Percentiles rank a stretch among this genome's conserved stretches.
These are phyloP conservation scores for Liasis olivaceus DNA, from an alignment of 2,797 vertebrate genomes.

Conservation along the genomic window DNA sequence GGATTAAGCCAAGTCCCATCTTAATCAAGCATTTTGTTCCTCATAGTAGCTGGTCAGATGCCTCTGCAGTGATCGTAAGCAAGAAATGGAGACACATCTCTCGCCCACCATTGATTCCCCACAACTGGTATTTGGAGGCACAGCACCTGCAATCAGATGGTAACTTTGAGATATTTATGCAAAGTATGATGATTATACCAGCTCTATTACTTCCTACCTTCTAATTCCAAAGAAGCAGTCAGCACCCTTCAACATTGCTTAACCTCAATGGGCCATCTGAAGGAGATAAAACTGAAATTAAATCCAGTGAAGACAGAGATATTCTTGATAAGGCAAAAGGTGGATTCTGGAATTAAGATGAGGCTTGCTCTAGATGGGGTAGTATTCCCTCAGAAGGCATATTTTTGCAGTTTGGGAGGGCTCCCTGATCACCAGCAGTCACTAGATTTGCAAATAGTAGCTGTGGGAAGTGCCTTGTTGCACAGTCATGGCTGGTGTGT, in stretches of 20 bases:
- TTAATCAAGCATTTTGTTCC: neutral
- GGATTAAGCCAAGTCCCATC: neutral
- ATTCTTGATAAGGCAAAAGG: neutral
- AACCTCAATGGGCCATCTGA: neutral
- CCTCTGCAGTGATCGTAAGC: neutral
- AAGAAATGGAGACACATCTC: neutral
- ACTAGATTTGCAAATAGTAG: neutral
- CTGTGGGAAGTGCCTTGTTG: neutral
- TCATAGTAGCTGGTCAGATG: neutral
- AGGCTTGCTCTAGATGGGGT: neutral
- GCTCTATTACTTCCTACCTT: neutral
- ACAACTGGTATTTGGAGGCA: neutral
- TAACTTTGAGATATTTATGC: neutral
- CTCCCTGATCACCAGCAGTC: neutral
- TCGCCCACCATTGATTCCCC: neutral
- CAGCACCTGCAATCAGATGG: neutral
- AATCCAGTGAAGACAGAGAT: neutral
- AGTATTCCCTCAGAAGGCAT: neutral
- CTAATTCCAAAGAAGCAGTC: neutral
- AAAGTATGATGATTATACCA: neutral
- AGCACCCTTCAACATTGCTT: neutral
- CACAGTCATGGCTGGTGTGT: neutral
- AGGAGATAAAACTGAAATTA: neutral
- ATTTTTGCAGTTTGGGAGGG: neutral
- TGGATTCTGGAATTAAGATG: neutral